Conservation (phyloP, 2,113 vertebrate genomes). For the Peucedramus taeniatus region DNA sequence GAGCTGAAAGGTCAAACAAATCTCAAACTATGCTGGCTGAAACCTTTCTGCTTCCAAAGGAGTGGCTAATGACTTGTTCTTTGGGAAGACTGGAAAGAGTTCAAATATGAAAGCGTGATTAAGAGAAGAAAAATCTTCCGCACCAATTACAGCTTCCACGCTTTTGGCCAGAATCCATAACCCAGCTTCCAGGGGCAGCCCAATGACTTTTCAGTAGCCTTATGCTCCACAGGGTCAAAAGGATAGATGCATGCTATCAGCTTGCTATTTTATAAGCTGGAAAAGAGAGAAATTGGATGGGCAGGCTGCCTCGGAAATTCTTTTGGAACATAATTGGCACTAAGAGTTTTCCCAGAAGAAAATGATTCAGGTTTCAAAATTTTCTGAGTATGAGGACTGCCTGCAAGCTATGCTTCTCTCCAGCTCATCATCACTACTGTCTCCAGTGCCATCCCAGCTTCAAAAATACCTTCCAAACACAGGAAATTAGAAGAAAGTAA, state of each 20-base stretch:
- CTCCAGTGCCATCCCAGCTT: background rate
- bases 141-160: background rate
- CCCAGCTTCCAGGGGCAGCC: background rate
- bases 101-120: background rate
- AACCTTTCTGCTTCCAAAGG: slow-evolving; percentile 3
- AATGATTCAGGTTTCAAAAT: background rate
- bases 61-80: slow-evolving; percentile 12
- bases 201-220: background rate
- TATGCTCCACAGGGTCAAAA: background rate
- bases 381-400: background rate
- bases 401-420: background rate
- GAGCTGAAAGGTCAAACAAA: background rate
- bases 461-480: background rate
- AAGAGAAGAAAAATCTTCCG: slow-evolving; percentile 2
- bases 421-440: background rate
- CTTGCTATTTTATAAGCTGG: background rate
- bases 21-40: background rate
- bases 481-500: background rate
- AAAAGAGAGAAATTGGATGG: background rate
- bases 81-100: slow-evolving; percentile 14
- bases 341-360: background rate
- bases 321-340: background rate
- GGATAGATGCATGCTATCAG: background rate
- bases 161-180: background rate
- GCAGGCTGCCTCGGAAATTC: background rate